Conservation (phyloP, 2,113 vertebrate genomes). For the Peromyscus polionotus region DNA sequence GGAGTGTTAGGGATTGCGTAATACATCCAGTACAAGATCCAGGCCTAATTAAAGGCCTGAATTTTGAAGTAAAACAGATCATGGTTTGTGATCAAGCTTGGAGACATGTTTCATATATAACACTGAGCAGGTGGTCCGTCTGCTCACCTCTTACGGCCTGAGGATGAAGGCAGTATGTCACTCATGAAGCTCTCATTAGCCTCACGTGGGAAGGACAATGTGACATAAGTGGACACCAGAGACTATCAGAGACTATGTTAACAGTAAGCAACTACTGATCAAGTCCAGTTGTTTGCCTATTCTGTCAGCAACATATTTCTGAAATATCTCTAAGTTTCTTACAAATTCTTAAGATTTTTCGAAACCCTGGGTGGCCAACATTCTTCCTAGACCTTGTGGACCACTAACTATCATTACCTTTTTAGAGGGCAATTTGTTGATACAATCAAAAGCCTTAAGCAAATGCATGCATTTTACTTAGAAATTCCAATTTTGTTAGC, state of each 20-base stretch:
- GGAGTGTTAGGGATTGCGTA: not conserved
- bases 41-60: not conserved
- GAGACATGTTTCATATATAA: not conserved
- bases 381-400: not conserved
- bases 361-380: not conserved
- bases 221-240: not conserved
- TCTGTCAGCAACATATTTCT: not conserved
- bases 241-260: not conserved
- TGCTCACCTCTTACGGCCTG: not conserved
- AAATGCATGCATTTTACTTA: not conserved
- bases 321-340: not conserved
- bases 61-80: slow-evolving; percentile 47
- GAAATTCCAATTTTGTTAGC: not conserved
- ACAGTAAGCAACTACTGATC: not conserved
- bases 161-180: not conserved
- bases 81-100: not conserved
- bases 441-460: not conserved
- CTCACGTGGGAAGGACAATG: not conserved
- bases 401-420: rapidly evolving
- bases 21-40: not conserved
- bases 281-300: not conserved
- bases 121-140: not conserved
- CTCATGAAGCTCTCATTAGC: not conserved
- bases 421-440: not conserved
- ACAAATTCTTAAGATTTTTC: not conserved